These are phyloP conservation scores for Porites lobata DNA, from an alignment of 92 coral and sea anemone species.

Conservation along the genomic window DNA sequence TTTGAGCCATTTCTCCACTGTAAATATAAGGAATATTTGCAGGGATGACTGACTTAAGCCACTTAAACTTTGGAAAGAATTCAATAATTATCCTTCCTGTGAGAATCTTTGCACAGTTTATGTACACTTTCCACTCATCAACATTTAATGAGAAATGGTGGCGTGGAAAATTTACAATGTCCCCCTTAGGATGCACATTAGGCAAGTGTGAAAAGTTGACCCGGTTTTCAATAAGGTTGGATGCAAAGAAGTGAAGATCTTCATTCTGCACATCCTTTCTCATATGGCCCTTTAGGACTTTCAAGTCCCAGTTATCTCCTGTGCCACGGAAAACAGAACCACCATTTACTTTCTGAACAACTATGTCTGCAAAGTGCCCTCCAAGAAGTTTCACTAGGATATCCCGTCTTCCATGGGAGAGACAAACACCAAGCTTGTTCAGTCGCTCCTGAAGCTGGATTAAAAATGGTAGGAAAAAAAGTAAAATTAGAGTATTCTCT, in stretches of 20 bases:
- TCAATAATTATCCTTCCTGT: slow-evolving; percentile 54
- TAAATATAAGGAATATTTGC: slow-evolving; percentile 55
- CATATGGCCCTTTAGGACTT: slow-evolving; percentile 52
- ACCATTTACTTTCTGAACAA: slow-evolving; percentile 21
- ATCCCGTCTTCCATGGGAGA: slow-evolving; percentile 43
- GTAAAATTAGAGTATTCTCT: no score
- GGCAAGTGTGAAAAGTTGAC: slow-evolving; percentile 56
- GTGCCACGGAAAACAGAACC: slow-evolving; percentile 52
- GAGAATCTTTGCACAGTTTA: slow-evolving; percentile 65
- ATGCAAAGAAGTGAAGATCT: slow-evolving; percentile 71
- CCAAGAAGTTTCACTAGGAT: slow-evolving; percentile 46
- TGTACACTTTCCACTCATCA: slow-evolving; percentile 48
- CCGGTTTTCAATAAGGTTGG: slow-evolving; percentile 72
- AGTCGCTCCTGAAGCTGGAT: slow-evolving; percentile 66
- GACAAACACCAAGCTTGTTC: slow-evolving; percentile 70
- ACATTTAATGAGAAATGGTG: slow-evolving; percentile 52
- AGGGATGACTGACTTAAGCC: slow-evolving; percentile 51
- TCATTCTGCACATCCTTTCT: slow-evolving; percentile 73
- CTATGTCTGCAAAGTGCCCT: slow-evolving; percentile 68
- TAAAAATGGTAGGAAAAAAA: no score
- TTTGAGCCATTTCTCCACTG: slow-evolving; percentile 71
- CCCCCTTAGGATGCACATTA: slow-evolving; percentile 56
- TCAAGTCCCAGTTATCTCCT: slow-evolving; percentile 69
- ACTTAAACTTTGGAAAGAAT: slow-evolving; percentile 66
- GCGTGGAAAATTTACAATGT: slow-evolving; percentile 48